Evolutionary conservation across 2,888 invertebrate genomes (phyloP), one percentile per base, ranked within the genome.

Genomic region (Phyllotreta striolata): DNA sequence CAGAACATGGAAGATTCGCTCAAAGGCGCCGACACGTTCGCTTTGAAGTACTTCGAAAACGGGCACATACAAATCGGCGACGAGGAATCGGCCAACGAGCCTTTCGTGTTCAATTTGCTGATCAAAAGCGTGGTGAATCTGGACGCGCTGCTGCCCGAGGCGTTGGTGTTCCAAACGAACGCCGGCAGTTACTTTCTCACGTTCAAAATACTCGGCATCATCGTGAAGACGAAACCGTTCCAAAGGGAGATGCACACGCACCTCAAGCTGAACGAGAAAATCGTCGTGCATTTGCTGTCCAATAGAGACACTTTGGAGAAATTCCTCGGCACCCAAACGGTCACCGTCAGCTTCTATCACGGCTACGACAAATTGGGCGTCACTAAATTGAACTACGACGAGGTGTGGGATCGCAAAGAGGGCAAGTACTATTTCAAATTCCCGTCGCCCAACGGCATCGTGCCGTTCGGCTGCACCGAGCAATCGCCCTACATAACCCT

Each of bases 121-220:
- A 84, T 88, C 13, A 84, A 85, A 24, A 81, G 82, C 6, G 84
- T 85, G 0, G 83, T 84, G 62, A 87, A 89, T 75, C 72, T 89
- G 40, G 85, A 88, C 67, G 68, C 84, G 72, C 76, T 88, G 1
- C 69, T 82, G 3, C 79, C 80, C 9, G 78, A 79, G 70, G 74
- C 74, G 5, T 54, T 80, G 12, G 79, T 81, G 1, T 80, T 81
- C 56, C 73, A 74, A 13, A 71, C 73, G 49, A 75, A 66, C 13
- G 71, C 71, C 12, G 76, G 76, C 55, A 77, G 76, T 54, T 80
- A 76, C 56, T 78, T 71, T 62, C 70, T 82, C 44, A 70, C 74
- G 0, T 77, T 82, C 43, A 75, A 72, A 54, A 73, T 81, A 9
- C 78, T 82, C 54, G 81, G 80, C 0, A 76, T 80, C 12, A 74